A percentile compares a stretch with the other conserved stretches of the same genome.
Conservation (phyloP, 2,797 vertebrate genomes). For the Enteromius argenteus region DNA sequence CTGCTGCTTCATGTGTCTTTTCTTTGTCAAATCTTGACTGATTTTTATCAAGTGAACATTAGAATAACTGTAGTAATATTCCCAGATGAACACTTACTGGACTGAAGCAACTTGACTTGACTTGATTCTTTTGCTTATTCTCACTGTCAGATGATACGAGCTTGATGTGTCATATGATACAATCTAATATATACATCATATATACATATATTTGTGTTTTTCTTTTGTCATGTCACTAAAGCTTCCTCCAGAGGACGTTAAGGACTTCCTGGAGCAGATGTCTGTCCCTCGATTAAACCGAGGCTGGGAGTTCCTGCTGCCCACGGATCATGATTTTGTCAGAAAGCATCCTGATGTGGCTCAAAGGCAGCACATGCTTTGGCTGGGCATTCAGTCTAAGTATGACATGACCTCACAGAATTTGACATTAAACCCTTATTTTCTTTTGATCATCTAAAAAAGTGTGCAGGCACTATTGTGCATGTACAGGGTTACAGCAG, state of each 20-base stretch:
- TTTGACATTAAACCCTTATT: neutral
- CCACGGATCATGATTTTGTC: slow-evolving; percentile 89
- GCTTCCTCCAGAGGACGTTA: slow-evolving; percentile 98
- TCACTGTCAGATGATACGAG: neutral
- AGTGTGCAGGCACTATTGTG: neutral
- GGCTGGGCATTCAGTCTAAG: slow-evolving; percentile 98
- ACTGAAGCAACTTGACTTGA: neutral
- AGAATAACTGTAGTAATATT: neutral
- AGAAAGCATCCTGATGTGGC: slow-evolving; percentile 96
- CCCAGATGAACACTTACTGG: neutral
- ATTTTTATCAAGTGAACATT: neutral
- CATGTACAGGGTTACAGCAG: neutral
- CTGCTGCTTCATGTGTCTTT: no score
- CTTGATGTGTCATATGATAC: neutral
- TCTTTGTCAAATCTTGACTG: neutral
- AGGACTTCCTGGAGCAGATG: slow-evolving; percentile 98
- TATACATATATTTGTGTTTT: neutral
- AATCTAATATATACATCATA: neutral
- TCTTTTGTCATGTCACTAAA: slow-evolving; percentile 62
- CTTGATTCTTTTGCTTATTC: neutral
- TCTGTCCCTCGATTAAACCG: slow-evolving; percentile 89
- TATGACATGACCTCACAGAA: slow-evolving; percentile 64
- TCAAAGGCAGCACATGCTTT: slow-evolving; percentile 97
- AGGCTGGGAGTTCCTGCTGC: slow-evolving; percentile 96
- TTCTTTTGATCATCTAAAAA: neutral